Base-by-base conservation (phyloP, 2,797 vertebrate genomes). In the Garrulus glandarius region DNA sequence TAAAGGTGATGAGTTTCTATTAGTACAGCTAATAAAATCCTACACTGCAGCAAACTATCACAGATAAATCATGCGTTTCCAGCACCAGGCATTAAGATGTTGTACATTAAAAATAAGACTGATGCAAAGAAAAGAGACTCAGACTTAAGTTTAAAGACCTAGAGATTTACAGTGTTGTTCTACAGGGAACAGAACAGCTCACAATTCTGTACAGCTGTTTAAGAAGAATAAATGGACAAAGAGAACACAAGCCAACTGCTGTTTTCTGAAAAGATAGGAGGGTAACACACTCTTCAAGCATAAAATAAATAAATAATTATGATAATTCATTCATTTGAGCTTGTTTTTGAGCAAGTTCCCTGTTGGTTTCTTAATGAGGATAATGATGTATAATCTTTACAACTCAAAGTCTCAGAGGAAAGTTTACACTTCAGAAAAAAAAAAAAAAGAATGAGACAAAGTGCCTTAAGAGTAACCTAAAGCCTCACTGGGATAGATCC, bases 301-400 rank as follows among this genome's bases (percentile, higher is more conserved):
- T 55, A 85, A 96, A 91, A 92, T 86, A 94, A 93, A 93, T 81
- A 92, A 78, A 91, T 91, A 95, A 87, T 71, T 92, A 79, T 63
- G 78, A 80, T 79, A 91, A 87, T 89, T 92, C 84, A 80, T 95
- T 92, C 71, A 83, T 93, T 64, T 74, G 50, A 87, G 64, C 46
- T 91, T 94, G 80, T 93, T 91, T 94, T 93, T 19, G 12, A 92
- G 76, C 52, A 84, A n/a, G 57, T 89, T 93, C 93, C 92, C 89
- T 83, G 78, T 77, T 93, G 95, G 46, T 59, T 96, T 95, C 78
- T 87, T 96, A 96, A 92, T 68, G 75, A 97, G 75, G 78, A 75
- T 93, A 96, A 95, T 93, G 93, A 96, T 69, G 78, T 61, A 92
- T 92, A 96, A 96, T 87, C 84, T 95, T 89, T 87, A 83, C 78